Base-by-base conservation (phyloP, 2,797 vertebrate species). In the Coregonus suidteri region DNA sequence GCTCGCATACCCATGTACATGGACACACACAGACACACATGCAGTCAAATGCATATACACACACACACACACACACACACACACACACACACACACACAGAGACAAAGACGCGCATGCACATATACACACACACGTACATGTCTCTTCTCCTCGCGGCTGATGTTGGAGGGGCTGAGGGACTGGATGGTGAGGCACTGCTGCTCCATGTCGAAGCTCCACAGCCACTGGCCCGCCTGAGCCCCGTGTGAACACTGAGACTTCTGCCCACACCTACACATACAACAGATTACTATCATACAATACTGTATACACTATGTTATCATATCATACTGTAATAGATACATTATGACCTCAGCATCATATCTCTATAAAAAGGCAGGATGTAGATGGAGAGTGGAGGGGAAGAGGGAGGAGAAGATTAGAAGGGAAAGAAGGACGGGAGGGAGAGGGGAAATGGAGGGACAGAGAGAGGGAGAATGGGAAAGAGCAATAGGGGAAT, bases 191-290 rank as follows among this genome's bases (percentile, higher is more conserved):
- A 98, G 91, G 86, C 98, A 99, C 80, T 95, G 93, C 77, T 91
- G 94, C 56, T 95, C 95, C 30, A 96, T 92, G 86, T 97, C 95
- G 77, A 98, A 98, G 90, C 97, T 98, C 97, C 97, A 98, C 31
- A 98, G 88, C 98, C 98, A 99, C 78, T 94, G 96, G 71, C 96
- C 96, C 0, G 91, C 86, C 82, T 91, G 76, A 4, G 87, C 89
- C 71, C 95, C 95, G 69, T 96, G 91, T 0, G 88, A 74, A 83
- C 98, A 99, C 76, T 97, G 92, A 0, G 94, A 94, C 74, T 88
- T 95, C 84, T 95, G 91, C 81, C 93, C 94, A 88, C 98, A 99
- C 87, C 98, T 99, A 84, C 30, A 75, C 0, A 18, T 75, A n/a
- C 75, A 71, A 69, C 35, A 71, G 73, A 53, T 34, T 3, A 31